These are phyloP conservation scores for Magallana angulata DNA, from an alignment of 1,140 invertebrate genomes.

Conservation along the genomic window DNA sequence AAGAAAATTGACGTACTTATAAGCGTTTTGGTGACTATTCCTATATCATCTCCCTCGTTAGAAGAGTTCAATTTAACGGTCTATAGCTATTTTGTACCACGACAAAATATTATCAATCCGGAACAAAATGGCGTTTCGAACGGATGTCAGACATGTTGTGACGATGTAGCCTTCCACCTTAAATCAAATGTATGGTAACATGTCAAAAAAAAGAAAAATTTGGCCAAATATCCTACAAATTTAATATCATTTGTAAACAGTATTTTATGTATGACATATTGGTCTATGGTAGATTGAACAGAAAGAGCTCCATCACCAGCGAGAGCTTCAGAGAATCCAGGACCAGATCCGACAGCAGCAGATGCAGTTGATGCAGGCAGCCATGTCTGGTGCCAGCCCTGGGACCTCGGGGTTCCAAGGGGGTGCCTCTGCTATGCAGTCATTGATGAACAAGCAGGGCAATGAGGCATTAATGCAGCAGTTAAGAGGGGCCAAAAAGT, in stretches of 20 bases:
- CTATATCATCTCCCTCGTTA: no score
- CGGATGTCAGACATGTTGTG: no score
- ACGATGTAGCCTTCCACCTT: no score
- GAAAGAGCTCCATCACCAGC: slow-evolving; percentile 57
- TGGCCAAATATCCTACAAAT: no score
- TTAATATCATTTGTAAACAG: not conserved
- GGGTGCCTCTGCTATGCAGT: not conserved
- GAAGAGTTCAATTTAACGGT: no score
- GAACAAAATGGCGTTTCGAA: no score
- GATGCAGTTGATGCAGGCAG: slow-evolving; percentile 44
- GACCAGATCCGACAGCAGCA: slow-evolving; percentile 58
- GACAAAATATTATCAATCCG: no score
- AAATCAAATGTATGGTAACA: no score
- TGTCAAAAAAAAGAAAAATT: no score
- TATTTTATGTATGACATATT: not conserved
- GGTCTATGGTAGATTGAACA: slow-evolving; percentile 53
- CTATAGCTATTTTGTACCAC: no score
- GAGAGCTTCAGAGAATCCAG: slow-evolving; percentile 56
- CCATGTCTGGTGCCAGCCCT: not conserved
- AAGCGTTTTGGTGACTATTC: no score
- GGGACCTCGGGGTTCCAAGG: not conserved
- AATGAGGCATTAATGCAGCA: not conserved
- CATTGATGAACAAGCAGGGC: not conserved
- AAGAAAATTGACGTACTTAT: no score
- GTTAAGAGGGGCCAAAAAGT: not conserved